Evolutionary conservation across 2,797 vertebrate species (phyloP).

Genomic region (Kryptopterus vitreolus): DNA sequence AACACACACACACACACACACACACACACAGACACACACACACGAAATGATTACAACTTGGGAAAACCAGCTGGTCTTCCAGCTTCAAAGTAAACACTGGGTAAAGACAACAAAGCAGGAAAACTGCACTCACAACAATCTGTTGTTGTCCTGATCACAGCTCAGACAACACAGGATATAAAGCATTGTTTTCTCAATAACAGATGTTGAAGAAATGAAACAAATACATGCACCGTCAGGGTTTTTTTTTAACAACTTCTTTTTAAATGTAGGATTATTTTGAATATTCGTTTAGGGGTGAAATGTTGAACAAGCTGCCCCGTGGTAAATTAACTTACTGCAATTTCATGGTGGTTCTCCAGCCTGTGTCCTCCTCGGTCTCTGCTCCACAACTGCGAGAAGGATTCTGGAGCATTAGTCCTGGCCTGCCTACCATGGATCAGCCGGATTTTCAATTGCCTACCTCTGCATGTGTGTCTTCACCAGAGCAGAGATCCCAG

Average conservation of each 20-base stretch:
- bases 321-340: constrained; percentile 67
- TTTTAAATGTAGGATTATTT: constrained; percentile 17
- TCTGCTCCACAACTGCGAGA: constrained; percentile 50
- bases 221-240: constrained; percentile 21
- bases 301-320: not conserved
- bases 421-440: constrained; percentile 49
- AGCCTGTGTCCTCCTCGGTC: constrained; percentile 59
- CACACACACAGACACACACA: constrained; percentile 58
- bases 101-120: constrained; percentile 65
- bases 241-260: too few relatives aligned
- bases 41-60: constrained; percentile 64
- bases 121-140: constrained; percentile 59
- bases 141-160: constrained; percentile 60
- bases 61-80: constrained; percentile 72
- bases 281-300: not conserved
- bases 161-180: constrained; percentile 44
- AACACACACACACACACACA: constrained; percentile 21
- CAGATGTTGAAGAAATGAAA: constrained; percentile 1
- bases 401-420: constrained; percentile 60
- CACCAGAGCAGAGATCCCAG: constrained; percentile 22
- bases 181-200: not conserved
- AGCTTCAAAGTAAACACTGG: constrained; percentile 67
- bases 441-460: constrained; percentile 45
- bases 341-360: constrained; percentile 65
- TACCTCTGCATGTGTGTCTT: constrained; percentile 23